A percentile compares a stretch with the other conserved stretches of the same genome.
These are phyloP conservation scores for Eremophila alpestris DNA, from an alignment of 2,797 vertebrate species.

Conservation along the genomic window DNA sequence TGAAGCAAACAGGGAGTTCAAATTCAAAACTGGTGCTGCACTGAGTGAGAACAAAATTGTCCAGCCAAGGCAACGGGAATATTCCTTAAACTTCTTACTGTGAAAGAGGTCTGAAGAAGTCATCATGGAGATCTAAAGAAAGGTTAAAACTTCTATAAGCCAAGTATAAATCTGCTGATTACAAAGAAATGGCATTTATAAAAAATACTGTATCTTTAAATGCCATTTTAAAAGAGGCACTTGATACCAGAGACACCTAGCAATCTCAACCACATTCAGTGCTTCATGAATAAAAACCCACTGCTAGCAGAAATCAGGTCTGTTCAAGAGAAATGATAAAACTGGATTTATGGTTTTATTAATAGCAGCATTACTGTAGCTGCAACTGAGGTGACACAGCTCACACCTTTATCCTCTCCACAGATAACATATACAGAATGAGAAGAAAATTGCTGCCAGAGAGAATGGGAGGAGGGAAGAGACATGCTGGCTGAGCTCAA, in stretches of 20 bases:
- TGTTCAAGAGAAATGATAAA: conserved; percentile 15
- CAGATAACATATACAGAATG: not conserved
- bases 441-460: not conserved
- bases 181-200: conserved; percentile 17
- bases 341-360: conserved; percentile 49
- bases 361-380: conserved; percentile 20
- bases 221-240: conserved; percentile 2
- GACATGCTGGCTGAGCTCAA: not conserved
- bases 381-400: not conserved
- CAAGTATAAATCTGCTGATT: conserved; percentile 18
- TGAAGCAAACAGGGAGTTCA: not conserved
- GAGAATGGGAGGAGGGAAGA: not conserved
- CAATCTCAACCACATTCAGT: not conserved
- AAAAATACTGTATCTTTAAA: not conserved
- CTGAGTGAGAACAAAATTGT: not conserved
- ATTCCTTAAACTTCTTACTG: not conserved
- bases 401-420: not conserved
- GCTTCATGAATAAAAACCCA: conserved; percentile 20
- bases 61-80: not conserved
- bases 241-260: not conserved
- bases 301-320: conserved; percentile 14
- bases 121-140: not conserved
- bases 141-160: conserved; percentile 19
- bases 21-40: not conserved
- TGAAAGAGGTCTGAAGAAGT: not conserved